A percentile compares a stretch with the other conserved stretches of the same genome.
phyloP scores from a whole-genome alignment of 2,888 invertebrate species.

The Plebejus argus region DNA sequence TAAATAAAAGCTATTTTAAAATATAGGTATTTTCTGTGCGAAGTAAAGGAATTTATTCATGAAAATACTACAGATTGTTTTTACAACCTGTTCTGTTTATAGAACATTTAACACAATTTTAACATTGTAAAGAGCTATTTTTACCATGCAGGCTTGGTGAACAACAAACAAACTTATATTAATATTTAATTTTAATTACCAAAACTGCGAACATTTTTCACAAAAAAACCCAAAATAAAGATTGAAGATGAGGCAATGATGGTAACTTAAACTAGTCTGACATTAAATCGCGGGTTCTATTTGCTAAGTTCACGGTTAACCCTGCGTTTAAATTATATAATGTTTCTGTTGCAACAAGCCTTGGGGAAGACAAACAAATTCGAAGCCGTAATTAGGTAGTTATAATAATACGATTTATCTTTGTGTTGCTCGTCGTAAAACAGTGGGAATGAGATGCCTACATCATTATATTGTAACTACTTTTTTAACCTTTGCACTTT shows the following conservation, averaged over 20 bases:
- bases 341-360: slow-evolving; percentile 20
- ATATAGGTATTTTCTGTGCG: no score
- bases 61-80: no score
- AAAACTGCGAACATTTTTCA: neutral
- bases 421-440: slow-evolving; percentile 1
- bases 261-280: neutral
- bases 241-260: neutral
- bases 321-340: slow-evolving; percentile 14
- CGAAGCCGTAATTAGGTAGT: slow-evolving; percentile 14
- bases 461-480: slow-evolving; percentile 31
- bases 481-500: slow-evolving; percentile 13
- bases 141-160: no score
- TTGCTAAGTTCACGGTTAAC: neutral
- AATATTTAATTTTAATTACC: no score
- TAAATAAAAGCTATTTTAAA: no score
- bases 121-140: no score
- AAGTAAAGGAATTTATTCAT: no score
- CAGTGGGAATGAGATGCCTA: slow-evolving; percentile 6
- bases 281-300: neutral
- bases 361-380: slow-evolving; percentile 16
- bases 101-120: no score
- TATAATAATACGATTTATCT: slow-evolving; percentile 30
- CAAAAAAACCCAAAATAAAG: neutral
- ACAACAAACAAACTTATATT: no score
- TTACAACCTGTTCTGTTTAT: no score